A percentile compares a stretch with the other conserved stretches of the same genome.
These are phyloP conservation scores for Uloborus diversus DNA, from an alignment of 1,140 invertebrate genomes.

Conservation along the genomic window DNA sequence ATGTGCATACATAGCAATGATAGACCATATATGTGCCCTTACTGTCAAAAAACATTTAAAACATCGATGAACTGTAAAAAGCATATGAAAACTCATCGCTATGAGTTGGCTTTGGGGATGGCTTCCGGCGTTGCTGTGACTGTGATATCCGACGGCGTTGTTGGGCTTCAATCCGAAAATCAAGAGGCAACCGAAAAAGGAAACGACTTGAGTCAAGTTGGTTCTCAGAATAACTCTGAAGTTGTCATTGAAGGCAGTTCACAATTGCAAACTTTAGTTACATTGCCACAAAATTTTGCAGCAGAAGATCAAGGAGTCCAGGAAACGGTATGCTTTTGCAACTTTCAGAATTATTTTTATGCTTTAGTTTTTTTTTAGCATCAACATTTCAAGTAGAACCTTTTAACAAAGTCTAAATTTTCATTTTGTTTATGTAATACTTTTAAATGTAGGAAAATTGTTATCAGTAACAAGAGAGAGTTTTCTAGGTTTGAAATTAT, in stretches of 20 bases:
- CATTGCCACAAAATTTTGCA: background rate
- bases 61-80: slow-evolving; percentile 74
- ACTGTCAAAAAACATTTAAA: slow-evolving; percentile 78
- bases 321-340: slow-evolving; percentile 18
- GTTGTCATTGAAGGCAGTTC: background rate
- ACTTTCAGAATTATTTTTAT: too few relatives aligned
- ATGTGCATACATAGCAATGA: slow-evolving; percentile 73
- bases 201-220: background rate
- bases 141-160: slow-evolving; percentile 34
- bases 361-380: too few relatives aligned
- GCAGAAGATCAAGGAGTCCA: background rate
- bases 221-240: background rate
- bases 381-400: too few relatives aligned
- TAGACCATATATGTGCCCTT: slow-evolving; percentile 76
- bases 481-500: too few relatives aligned
- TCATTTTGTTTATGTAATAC: too few relatives aligned
- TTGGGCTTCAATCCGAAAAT: background rate
- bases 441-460: too few relatives aligned
- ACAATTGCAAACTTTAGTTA: background rate
- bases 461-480: too few relatives aligned
- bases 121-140: slow-evolving; percentile 36
- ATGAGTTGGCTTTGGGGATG: slow-evolving; percentile 66
- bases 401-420: too few relatives aligned
- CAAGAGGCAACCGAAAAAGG: background rate
- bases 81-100: slow-evolving; percentile 76